A percentile compares a stretch with the other conserved stretches of the same genome.
Conservation (phyloP, 1,140 invertebrate genomes). For the Drosophila bifasciata region DNA sequence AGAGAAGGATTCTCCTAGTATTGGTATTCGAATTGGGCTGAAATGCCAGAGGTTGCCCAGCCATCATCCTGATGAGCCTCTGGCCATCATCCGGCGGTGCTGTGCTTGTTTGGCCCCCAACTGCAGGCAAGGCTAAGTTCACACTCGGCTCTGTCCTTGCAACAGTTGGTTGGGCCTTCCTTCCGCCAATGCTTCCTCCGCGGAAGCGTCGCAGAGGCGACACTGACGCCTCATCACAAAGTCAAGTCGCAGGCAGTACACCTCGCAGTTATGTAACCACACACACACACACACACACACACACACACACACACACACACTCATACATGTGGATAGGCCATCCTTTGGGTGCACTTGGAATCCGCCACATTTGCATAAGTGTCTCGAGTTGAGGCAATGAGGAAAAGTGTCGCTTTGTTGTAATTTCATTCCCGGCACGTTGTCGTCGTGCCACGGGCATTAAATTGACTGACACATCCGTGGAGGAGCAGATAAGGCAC, state of each 20-base stretch:
- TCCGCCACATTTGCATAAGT: conserved; percentile 55
- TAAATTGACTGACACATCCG: conserved; percentile 55
- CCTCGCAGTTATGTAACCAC: not conserved
- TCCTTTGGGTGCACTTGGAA: conserved; percentile 15
- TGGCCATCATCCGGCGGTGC: conserved; percentile 15
- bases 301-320: not conserved
- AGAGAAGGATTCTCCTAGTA: conserved; percentile 26
- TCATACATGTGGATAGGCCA: not conserved
- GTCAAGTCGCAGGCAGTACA: conserved; percentile 46
- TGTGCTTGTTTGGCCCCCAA: conserved; percentile 42
- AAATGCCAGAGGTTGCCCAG: conserved; percentile 53
- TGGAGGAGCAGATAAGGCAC: conserved; percentile 63
- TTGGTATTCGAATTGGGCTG: conserved; percentile 41
- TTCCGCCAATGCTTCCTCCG: conserved; percentile 1
- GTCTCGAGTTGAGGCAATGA: conserved; percentile 45
- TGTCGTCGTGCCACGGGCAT: conserved; percentile 53
- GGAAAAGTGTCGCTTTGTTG: conserved; percentile 57
- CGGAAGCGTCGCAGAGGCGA: not conserved
- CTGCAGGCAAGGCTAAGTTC: conserved; percentile 42
- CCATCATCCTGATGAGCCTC: too few relatives aligned
- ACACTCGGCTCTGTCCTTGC: conserved; percentile 8
- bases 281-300: too few relatives aligned
- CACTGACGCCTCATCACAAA: conserved; percentile 41
- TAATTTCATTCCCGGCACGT: conserved; percentile 64
- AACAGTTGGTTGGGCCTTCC: conserved; percentile 36